phyloP scores from a whole-genome alignment of 2,888 invertebrate species.

The Platynereis dumerilii region DNA sequence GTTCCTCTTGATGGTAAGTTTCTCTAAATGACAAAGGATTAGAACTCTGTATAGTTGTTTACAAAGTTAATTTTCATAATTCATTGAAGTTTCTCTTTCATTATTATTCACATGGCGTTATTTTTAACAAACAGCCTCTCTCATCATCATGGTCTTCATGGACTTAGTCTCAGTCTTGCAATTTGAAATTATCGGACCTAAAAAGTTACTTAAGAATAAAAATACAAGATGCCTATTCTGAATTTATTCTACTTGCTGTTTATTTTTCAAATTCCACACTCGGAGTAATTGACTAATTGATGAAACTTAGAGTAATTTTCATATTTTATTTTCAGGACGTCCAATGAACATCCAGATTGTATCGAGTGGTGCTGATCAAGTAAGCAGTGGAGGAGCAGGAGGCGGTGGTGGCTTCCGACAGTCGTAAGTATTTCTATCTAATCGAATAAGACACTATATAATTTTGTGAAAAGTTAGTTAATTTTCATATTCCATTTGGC shows the following conservation, averaged over 20 bases:
- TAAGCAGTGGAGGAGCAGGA: slow-evolving; percentile 6
- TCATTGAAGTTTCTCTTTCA: neutral
- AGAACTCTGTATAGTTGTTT: neutral
- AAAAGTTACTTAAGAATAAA: no score
- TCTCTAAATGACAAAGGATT: neutral
- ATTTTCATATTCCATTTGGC: no score
- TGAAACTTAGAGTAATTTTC: no score
- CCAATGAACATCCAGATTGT: slow-evolving; percentile 40
- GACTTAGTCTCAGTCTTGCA: no score
- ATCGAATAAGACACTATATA: neutral
- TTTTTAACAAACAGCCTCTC: no score
- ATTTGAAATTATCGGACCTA: no score
- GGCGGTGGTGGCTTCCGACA: slow-evolving; percentile 12
- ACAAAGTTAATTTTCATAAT: neutral
- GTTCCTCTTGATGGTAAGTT: slow-evolving; percentile 88
- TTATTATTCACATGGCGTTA: neutral
- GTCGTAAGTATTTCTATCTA: slow-evolving; percentile 6
- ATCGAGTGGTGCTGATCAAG: slow-evolving; percentile 16
- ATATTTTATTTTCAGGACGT: slow-evolving; percentile 26
- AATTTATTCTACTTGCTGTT: no score
- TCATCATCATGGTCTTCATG: no score
- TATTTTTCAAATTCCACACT: no score
- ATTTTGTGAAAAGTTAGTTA: neutral
- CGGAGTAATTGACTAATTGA: no score
- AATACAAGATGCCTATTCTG: no score